Percentiles rank a stretch among this genome's conserved stretches.
These are phyloP conservation scores for Mastomys natalensis DNA, from an alignment of 2,113 vertebrate genomes.

Conservation along the genomic window DNA sequence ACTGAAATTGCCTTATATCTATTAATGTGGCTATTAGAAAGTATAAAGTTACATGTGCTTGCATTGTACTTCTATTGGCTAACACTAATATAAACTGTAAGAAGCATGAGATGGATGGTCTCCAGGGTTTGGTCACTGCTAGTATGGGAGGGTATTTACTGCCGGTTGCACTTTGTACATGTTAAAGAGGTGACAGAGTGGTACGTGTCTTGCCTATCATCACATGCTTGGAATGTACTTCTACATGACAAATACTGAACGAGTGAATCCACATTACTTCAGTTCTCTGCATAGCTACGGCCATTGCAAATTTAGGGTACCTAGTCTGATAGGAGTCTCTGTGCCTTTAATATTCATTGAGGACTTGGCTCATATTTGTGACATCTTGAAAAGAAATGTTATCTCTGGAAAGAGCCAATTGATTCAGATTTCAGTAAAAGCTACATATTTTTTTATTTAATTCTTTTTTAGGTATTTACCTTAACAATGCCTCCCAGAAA, in stretches of 20 bases:
- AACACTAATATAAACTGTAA: background rate
- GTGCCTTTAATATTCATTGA: slow-evolving; percentile 43
- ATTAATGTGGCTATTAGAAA: slow-evolving; percentile 22
- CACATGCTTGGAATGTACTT: background rate
- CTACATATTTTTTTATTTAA: slow-evolving; percentile 7
- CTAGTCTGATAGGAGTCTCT: background rate
- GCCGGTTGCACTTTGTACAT: background rate
- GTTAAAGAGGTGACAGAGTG: background rate
- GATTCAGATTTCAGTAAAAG: slow-evolving; percentile 34
- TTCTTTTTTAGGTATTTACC: background rate
- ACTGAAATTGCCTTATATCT: background rate
- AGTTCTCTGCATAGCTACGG: no score
- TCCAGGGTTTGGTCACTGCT: background rate
- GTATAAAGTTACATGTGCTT: background rate
- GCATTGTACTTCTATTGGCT: background rate
- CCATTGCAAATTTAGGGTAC: background rate
- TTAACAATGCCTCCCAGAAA: slow-evolving; percentile 12
- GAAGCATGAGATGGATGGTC: background rate
- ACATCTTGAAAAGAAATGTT: slow-evolving; percentile 22
- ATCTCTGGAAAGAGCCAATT: slow-evolving; percentile 4
- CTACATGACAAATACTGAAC: background rate
- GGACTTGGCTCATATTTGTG: slow-evolving; percentile 20
- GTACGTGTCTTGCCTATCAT: background rate
- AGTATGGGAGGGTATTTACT: background rate
- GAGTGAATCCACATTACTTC: background rate